Evolutionary conservation across 2,888 invertebrate species (phyloP).

Genomic region (Pseudoips prasinana): DNA sequence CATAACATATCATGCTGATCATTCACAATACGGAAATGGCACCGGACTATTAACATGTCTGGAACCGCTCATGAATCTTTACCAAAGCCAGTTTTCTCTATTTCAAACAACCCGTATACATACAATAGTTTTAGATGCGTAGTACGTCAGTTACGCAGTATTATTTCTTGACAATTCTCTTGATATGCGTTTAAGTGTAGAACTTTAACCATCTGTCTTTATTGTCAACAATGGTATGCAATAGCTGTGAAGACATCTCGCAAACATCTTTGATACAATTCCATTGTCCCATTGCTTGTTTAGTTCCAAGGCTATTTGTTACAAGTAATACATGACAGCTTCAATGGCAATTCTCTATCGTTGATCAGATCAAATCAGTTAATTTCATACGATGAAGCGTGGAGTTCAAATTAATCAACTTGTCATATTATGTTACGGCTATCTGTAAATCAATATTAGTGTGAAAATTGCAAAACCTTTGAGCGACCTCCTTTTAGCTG

Average conservation of each 20-base stretch:
- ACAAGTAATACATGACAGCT: slow-evolving; percentile 22
- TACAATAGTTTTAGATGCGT: too few relatives aligned
- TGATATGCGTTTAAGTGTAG: too few relatives aligned
- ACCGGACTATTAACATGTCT: too few relatives aligned
- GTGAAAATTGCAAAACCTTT: background rate
- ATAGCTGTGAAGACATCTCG: slow-evolving; percentile 29
- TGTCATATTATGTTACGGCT: slow-evolving; percentile 7
- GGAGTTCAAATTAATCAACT: slow-evolving; percentile 11
- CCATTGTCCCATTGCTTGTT: slow-evolving; percentile 30
- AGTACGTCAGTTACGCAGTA: too few relatives aligned
- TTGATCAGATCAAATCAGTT: slow-evolving; percentile 19
- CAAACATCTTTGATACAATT: slow-evolving; percentile 30
- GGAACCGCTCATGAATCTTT: too few relatives aligned
- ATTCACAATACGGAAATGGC: too few relatives aligned
- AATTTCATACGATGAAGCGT: slow-evolving; percentile 5
- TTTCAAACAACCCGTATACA: too few relatives aligned
- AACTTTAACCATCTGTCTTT: too few relatives aligned
- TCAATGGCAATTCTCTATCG: slow-evolving; percentile 17
- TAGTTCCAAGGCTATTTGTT: slow-evolving; percentile 32
- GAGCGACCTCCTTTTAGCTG: too few relatives aligned
- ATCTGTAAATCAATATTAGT: slow-evolving; percentile 10
- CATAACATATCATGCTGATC: too few relatives aligned
- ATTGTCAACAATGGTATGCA: slow-evolving; percentile 19
- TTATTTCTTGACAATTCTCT: too few relatives aligned
- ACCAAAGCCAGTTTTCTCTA: too few relatives aligned